Percentiles rank a stretch among this genome's conserved stretches.
These are phyloP conservation scores for Muscicapa striata DNA, from an alignment of 2,797 vertebrate genomes.

Conservation along the genomic window DNA sequence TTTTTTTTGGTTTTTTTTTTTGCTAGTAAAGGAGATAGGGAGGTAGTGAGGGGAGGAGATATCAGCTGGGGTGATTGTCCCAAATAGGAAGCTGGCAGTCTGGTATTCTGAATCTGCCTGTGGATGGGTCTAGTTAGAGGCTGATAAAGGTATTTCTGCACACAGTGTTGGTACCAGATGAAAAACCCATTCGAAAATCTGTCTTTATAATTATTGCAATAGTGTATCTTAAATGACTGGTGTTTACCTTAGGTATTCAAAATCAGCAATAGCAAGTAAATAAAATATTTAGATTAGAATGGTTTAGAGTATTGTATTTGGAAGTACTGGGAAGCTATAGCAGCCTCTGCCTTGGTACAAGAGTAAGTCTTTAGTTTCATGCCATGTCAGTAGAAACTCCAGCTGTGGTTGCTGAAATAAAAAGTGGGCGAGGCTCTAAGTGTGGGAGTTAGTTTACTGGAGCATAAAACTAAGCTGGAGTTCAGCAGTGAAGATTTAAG, in stretches of 20 bases:
- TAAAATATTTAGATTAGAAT: not conserved
- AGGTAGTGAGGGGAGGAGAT: not conserved
- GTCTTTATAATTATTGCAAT: not conserved
- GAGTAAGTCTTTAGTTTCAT: not conserved
- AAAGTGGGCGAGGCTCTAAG: not conserved
- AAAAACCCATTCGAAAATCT: not conserved
- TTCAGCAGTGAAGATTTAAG: not conserved
- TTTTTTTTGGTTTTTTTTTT: not conserved
- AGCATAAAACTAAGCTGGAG: not conserved
- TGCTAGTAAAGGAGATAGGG: not conserved
- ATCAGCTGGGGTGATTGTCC: not conserved
- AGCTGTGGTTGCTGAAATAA: not conserved
- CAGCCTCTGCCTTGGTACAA: not conserved
- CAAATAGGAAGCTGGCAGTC: not conserved
- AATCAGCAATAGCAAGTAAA: not conserved
- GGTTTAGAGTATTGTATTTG: not conserved
- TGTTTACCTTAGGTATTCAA: not conserved
- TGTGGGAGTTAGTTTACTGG: rapidly evolving
- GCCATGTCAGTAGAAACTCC: not conserved
- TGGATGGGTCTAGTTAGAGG: not conserved
- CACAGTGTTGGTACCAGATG: rapidly evolving
- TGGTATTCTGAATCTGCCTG: not conserved
- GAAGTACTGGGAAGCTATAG: not conserved
- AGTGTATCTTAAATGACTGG: not conserved
- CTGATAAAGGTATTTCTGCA: not conserved